Conservation (phyloP, 2,113 vertebrate species). For the Collichthys lucidus region DNA sequence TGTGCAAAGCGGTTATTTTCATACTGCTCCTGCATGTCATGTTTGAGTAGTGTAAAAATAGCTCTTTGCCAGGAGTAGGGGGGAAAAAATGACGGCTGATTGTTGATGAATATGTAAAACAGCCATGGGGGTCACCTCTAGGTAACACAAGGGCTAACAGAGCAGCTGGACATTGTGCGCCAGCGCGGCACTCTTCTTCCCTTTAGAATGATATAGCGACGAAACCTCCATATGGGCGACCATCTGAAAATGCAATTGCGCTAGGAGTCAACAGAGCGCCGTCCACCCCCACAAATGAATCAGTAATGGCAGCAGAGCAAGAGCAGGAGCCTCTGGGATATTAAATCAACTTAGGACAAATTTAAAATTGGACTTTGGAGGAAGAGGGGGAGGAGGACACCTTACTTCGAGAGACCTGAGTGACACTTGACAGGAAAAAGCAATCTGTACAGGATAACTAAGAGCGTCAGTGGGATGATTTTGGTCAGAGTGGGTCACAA, state of each 20-base stretch:
- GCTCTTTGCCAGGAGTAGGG: slow-evolving; percentile 52
- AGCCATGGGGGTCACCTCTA: slow-evolving; percentile 78
- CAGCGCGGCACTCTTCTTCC: slow-evolving; percentile 48
- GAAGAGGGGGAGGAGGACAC: slow-evolving; percentile 21
- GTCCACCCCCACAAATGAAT: slow-evolving; percentile 62
- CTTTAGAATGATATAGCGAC: slow-evolving; percentile 62
- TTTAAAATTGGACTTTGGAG: slow-evolving; percentile 43
- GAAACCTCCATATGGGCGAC: slow-evolving; percentile 73
- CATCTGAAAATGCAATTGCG: slow-evolving; percentile 81
- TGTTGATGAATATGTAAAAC: slow-evolving; percentile 78
- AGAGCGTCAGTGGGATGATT: neutral
- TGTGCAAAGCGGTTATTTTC: slow-evolving; percentile 42
- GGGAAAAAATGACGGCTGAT: slow-evolving; percentile 43
- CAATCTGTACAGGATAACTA: neutral
- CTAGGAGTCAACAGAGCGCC: slow-evolving; percentile 77
- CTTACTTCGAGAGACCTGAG: slow-evolving; percentile 25
- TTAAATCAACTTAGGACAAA: slow-evolving; percentile 58
- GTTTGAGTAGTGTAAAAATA: slow-evolving; percentile 71
- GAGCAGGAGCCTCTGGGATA: slow-evolving; percentile 36
- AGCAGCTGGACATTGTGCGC: slow-evolving; percentile 78
- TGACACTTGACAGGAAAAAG: slow-evolving; percentile 16
- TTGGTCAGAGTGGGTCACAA: neutral
- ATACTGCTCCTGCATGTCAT: slow-evolving; percentile 31
- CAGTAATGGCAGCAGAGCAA: slow-evolving; percentile 48
- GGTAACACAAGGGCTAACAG: slow-evolving; percentile 68